Conservation (phyloP, 2,113 vertebrate species). For the Cygnus buccinator region DNA sequence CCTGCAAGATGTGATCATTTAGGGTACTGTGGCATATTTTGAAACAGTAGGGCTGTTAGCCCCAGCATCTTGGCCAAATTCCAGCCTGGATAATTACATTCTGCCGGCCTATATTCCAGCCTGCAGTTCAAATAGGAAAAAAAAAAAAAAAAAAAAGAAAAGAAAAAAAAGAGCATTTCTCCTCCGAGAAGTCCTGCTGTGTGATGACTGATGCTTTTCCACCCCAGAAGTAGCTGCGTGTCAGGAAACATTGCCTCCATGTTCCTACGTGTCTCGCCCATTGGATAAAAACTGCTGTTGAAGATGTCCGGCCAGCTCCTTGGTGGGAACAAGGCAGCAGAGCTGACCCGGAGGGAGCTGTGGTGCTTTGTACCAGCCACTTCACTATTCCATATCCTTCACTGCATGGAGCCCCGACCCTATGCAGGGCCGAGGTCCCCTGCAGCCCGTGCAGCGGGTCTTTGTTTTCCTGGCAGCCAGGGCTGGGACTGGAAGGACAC, state of each 20-base stretch:
- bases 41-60: constrained; percentile 73
- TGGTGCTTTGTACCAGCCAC: neutral
- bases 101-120: constrained; percentile 64
- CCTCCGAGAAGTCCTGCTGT: constrained; percentile 8
- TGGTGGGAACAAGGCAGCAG: neutral
- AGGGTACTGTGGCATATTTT: constrained; percentile 72
- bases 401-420: neutral
- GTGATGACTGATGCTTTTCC: neutral
- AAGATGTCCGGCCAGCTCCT: neutral
- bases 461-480: neutral
- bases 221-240: neutral
- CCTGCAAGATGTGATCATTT: constrained; percentile 71
- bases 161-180: neutral
- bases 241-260: neutral
- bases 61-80: constrained; percentile 66
- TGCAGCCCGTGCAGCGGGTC: neutral
- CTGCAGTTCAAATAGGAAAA: constrained; percentile 25
- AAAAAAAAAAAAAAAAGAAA: neutral
- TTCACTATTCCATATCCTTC: neutral
- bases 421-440: neutral
- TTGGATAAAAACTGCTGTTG: neutral
- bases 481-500: neutral
- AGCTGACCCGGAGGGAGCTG: neutral
- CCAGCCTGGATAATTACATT: constrained; percentile 73
- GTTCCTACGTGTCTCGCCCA: neutral